These are phyloP conservation scores for Thunnus thynnus DNA, from an alignment of 2,113 vertebrate genomes.

Conservation along the genomic window DNA sequence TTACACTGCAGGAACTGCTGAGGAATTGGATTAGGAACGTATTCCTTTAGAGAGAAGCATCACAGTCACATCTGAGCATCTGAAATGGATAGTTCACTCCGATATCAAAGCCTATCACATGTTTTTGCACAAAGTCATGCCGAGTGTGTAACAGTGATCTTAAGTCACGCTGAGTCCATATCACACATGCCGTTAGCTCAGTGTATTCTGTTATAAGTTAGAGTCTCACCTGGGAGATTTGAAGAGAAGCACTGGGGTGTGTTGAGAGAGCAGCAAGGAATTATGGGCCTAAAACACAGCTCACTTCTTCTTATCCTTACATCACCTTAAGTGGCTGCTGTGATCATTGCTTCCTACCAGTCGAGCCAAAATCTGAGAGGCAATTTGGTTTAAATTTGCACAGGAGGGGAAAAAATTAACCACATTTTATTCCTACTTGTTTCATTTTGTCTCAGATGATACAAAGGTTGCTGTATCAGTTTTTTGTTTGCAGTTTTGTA, in stretches of 20 bases:
- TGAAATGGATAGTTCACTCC: slow-evolving; percentile 59
- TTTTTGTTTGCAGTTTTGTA: slow-evolving; percentile 52
- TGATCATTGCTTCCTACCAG: slow-evolving; percentile 35
- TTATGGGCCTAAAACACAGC: slow-evolving; percentile 33
- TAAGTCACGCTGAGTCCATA: slow-evolving; percentile 66
- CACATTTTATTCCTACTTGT: slow-evolving; percentile 36
- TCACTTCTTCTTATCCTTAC: slow-evolving; percentile 46
- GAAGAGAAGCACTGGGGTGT: slow-evolving; percentile 35
- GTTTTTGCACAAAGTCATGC: slow-evolving; percentile 62
- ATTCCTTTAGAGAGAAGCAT: slow-evolving; percentile 68
- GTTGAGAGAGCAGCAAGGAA: slow-evolving; percentile 27
- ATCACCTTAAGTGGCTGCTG: slow-evolving; percentile 56
- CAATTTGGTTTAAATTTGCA: slow-evolving; percentile 58
- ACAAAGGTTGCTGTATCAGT: slow-evolving; percentile 42
- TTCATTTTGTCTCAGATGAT: slow-evolving; percentile 39
- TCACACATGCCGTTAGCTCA: slow-evolving; percentile 53
- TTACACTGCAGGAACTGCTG: slow-evolving; percentile 70
- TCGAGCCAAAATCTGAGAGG: slow-evolving; percentile 38
- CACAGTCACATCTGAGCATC: slow-evolving; percentile 47
- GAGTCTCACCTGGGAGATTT: slow-evolving; percentile 50
- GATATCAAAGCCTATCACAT: slow-evolving; percentile 66
- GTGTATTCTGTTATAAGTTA: slow-evolving; percentile 40
- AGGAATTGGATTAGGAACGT: slow-evolving; percentile 76
- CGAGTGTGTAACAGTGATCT: slow-evolving; percentile 38
- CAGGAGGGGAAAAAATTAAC: background rate